phyloP scores from a whole-genome alignment of 2,797 vertebrate genomes.

The Halcyon smyrnensis region DNA sequence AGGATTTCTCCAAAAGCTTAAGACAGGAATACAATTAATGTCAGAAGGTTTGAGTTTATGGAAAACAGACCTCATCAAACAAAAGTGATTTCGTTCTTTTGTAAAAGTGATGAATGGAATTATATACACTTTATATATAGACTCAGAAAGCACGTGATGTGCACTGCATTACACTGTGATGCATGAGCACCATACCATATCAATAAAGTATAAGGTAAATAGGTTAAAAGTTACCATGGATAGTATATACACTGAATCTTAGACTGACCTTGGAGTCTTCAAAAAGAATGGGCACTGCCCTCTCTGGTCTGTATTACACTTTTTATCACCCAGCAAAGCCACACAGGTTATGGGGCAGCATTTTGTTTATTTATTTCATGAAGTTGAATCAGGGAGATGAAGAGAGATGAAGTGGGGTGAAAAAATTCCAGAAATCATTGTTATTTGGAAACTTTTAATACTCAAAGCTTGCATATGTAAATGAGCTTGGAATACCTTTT shows the following conservation, averaged over 20 bases:
- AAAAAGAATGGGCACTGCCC: background rate
- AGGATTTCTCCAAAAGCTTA: background rate
- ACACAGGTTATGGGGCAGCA: background rate
- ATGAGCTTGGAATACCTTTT: background rate
- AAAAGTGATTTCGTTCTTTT: background rate
- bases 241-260: background rate
- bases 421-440: background rate
- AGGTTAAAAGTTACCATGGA: background rate
- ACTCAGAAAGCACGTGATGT: background rate
- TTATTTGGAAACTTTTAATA: background rate
- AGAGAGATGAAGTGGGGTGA: background rate
- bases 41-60: background rate
- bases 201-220: background rate
- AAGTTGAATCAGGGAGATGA: background rate
- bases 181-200: background rate
- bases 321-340: background rate
- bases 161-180: background rate
- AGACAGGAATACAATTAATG: background rate
- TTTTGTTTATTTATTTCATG: background rate
- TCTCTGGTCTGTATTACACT: background rate
- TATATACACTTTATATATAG: background rate
- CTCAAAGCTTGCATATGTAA: background rate
- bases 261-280: background rate
- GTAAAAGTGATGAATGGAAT: background rate
- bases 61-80: background rate